These are phyloP conservation scores for Lethocerus indicus DNA, from an alignment of 1,140 invertebrate species.

Conservation along the genomic window DNA sequence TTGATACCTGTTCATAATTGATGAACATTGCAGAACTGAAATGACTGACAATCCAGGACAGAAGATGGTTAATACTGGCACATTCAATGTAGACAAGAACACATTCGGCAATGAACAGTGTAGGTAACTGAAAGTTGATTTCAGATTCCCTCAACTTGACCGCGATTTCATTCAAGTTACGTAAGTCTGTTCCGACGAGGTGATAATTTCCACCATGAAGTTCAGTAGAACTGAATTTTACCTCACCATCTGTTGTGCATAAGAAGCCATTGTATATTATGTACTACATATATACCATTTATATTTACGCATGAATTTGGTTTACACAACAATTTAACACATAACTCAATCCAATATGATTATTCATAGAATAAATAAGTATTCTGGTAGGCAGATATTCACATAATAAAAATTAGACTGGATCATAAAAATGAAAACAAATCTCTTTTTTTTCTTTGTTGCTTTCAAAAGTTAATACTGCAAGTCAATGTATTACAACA, in stretches of 20 bases:
- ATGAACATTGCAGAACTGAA: slow-evolving; percentile 69
- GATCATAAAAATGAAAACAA: no score
- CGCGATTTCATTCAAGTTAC: slow-evolving; percentile 59
- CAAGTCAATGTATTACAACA: no score
- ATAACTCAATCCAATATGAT: no score
- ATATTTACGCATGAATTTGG: no score
- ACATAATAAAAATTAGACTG: no score
- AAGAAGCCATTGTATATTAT: background rate
- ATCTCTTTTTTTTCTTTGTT: no score
- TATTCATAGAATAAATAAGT: no score
- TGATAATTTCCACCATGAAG: slow-evolving; percentile 85
- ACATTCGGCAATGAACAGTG: slow-evolving; percentile 88
- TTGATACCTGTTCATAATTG: slow-evolving; percentile 82
- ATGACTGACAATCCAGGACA: slow-evolving; percentile 56
- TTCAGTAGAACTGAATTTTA: slow-evolving; percentile 67
- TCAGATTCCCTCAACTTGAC: slow-evolving; percentile 59
- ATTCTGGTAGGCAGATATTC: no score
- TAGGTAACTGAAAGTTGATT: slow-evolving; percentile 58
- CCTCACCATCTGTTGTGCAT: slow-evolving; percentile 55
- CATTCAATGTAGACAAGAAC: slow-evolving; percentile 89
- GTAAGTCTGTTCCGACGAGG: slow-evolving; percentile 72
- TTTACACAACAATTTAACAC: no score
- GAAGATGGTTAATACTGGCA: slow-evolving; percentile 48
- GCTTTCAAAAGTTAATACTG: no score
- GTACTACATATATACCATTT: no score